A percentile compares a stretch with the other conserved stretches of the same genome.
These are phyloP conservation scores for Ailuropoda melanoleuca DNA, from an alignment of 2,113 vertebrate species.

Conservation along the genomic window DNA sequence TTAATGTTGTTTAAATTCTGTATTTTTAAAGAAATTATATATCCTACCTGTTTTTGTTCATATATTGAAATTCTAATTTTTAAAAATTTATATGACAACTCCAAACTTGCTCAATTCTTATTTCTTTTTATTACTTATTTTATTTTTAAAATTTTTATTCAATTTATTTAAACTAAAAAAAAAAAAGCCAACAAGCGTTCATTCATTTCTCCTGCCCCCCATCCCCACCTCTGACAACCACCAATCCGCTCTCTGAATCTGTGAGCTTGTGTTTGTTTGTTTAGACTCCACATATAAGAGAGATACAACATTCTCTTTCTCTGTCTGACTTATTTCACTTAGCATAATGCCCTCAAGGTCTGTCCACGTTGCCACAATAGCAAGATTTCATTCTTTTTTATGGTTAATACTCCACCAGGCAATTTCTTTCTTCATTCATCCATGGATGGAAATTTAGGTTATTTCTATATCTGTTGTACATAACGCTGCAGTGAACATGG, in stretches of 20 bases:
- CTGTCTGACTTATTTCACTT: background rate
- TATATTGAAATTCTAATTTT: background rate
- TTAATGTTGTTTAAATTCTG: background rate
- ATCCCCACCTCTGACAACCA: background rate
- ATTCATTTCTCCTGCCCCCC: background rate
- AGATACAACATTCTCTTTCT: background rate
- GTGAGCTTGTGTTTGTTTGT: background rate
- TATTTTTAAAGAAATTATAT: background rate
- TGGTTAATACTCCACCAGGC: background rate
- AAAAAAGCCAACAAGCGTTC: background rate
- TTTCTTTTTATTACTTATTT: background rate
- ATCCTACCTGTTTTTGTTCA: background rate
- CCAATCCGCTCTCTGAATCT: background rate
- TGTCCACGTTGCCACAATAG: background rate
- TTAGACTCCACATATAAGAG: background rate
- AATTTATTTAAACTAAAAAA: background rate
- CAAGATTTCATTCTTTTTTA: background rate
- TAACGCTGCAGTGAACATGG: background rate
- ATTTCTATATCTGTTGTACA: background rate
- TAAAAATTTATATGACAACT: background rate
- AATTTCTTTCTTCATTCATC: background rate
- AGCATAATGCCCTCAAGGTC: background rate
- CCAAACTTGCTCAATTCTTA: background rate
- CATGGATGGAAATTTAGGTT: background rate
- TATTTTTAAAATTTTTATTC: background rate